Base-by-base conservation (phyloP, 2,888 invertebrate species). In the Dasysyrphus tricinctus region DNA sequence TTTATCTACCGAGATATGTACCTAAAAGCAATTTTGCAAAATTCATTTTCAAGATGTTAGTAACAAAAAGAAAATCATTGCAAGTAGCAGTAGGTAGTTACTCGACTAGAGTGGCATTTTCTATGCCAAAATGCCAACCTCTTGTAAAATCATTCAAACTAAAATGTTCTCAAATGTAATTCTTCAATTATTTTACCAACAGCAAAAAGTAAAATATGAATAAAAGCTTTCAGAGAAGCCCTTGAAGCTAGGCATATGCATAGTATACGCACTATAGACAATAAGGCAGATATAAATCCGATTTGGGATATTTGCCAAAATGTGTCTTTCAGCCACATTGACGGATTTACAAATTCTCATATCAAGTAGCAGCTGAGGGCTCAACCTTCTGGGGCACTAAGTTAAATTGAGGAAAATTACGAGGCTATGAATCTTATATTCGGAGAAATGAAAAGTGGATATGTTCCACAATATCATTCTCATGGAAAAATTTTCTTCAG, bases 291-390 rank as follows among this genome's bases (percentile, higher is more conserved):
- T 11, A 34, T 16, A 47, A 47, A 16, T 37, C 14, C 11, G 5
- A 37, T 57, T 57, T 57, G 32, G 57, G 57, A 57, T 37, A 37
- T 34, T 37, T 57, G 57, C 34, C 57, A 57, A 57, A 57, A 29
- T 54, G 5, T 19, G 2, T 37, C 11, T 37, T 8, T 37, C 6
- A 2, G 9, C n/a, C 19, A 29, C 24, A 29, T 14, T 29, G 47
- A 0, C 1, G 47, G 8, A 47, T 54, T 5, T 19, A 8, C 14
- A 29, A 14, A 29, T 7, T 29, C 5, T 1, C 29, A 29, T 1
- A 29, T 16, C 3, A 8, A 29, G 8, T 1, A 14, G 7, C 6
- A 19, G 4, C 0, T 49, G 11, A 19, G 11, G 49, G 49, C 49
- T 11, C 11, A 9, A 16, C 16, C 0, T 47, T 8, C 4, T 49